A percentile compares a stretch with the other conserved stretches of the same genome.
Conservation (phyloP, 2,888 invertebrate species). For the Coremacera marginata region DNA sequence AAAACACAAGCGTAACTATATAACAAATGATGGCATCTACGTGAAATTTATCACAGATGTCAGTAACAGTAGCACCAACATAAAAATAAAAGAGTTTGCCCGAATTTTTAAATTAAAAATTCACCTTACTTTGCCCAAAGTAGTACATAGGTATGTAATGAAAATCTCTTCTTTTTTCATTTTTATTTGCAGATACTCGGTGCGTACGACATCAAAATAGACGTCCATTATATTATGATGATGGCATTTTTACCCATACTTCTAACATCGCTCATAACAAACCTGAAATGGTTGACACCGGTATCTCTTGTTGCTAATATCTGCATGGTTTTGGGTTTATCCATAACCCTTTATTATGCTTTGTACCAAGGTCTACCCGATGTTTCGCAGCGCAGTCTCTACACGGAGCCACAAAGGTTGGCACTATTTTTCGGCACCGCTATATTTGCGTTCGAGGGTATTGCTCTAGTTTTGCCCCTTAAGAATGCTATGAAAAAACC, state of each 20-base stretch:
- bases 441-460: conserved; percentile 97
- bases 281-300: conserved; percentile 82
- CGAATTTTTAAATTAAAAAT: too few relatives aligned
- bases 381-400: conserved; percentile 71
- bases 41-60: too few relatives aligned
- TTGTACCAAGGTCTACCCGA: conserved; percentile 80
- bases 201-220: conserved; percentile 74
- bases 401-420: conserved; percentile 75
- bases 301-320: conserved; percentile 83
- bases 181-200: conserved; percentile 74
- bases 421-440: conserved; percentile 97
- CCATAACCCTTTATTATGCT: conserved; percentile 83
- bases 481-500: conserved; percentile 92
- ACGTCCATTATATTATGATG: conserved; percentile 81
- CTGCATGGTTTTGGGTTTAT: conserved; percentile 77
- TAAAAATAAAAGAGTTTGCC: too few relatives aligned
- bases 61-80: too few relatives aligned
- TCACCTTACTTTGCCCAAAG: too few relatives aligned
- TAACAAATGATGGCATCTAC: too few relatives aligned
- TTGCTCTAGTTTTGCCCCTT: conserved; percentile 91
- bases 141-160: too few relatives aligned
- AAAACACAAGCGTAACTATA: too few relatives aligned
- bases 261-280: conserved; percentile 80
- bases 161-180: too few relatives aligned
- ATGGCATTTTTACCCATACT: conserved; percentile 80